Conservation (phyloP, 2,797 vertebrate genomes). For the Valencia hispanica region DNA sequence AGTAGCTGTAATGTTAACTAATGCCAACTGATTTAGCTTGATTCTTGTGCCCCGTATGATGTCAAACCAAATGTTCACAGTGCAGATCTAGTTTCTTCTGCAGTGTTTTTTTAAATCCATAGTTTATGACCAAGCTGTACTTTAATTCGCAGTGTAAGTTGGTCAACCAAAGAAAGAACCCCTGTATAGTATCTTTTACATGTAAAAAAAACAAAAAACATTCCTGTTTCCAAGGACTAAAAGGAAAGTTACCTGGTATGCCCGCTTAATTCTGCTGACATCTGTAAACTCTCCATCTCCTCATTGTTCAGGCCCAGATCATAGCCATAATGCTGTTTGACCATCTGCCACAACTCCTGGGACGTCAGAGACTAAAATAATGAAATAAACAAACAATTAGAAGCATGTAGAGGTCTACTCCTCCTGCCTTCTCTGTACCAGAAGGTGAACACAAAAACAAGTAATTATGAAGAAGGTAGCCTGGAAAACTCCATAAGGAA, state of each 20-base stretch:
- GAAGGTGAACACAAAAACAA: not conserved
- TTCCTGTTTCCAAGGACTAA: not conserved
- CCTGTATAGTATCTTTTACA: not conserved
- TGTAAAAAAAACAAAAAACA: not conserved
- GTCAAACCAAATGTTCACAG: not conserved
- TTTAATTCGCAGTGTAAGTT: not conserved
- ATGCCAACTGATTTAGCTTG: not conserved
- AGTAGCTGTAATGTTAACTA: too few species aligned
- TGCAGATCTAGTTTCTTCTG: not conserved
- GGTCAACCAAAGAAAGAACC: not conserved
- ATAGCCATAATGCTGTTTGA: constrained; percentile 93
- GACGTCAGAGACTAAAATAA: constrained; percentile 80
- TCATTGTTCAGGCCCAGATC: constrained; percentile 92
- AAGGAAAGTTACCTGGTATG: constrained; percentile 82
- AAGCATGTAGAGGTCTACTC: not conserved
- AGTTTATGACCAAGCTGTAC: not conserved
- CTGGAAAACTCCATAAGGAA: constrained; percentile 10
- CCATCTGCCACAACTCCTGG: constrained; percentile 89
- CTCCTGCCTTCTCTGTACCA: not conserved
- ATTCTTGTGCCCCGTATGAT: not conserved
- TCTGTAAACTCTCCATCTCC: constrained; percentile 90
- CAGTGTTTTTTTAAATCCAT: not conserved
- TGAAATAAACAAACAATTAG: not conserved
- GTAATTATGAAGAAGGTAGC: not conserved
- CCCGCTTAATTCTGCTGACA: constrained; percentile 79